Conservation (phyloP, 1,140 invertebrate species). For the Drosophila bocki region DNA sequence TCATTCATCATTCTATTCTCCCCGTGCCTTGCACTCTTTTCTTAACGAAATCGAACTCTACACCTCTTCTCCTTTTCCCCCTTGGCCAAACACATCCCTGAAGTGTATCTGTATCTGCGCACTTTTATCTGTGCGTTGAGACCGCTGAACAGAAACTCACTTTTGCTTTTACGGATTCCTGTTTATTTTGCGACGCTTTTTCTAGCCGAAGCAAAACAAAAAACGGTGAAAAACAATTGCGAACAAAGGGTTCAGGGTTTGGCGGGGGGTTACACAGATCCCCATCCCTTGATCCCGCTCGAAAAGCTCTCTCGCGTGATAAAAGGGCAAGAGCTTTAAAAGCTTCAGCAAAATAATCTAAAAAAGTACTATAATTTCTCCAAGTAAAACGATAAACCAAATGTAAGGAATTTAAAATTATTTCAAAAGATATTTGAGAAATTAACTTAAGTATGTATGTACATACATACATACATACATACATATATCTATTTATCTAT, state of each 20-base stretch:
- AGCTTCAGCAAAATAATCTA: conserved; percentile 1
- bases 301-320: neutral
- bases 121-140: conserved; percentile 44
- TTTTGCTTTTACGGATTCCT: conserved; percentile 66
- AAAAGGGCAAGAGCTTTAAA: conserved; percentile 3
- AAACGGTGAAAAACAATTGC: conserved; percentile 16
- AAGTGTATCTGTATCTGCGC: conserved; percentile 35
- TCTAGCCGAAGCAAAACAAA: conserved; percentile 47
- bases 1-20: conserved; percentile 74
- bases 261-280: conserved; percentile 17
- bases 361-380: neutral
- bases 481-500: too few species aligned
- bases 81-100: conserved; percentile 13
- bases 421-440: neutral
- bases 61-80: conserved; percentile 1
- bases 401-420: conserved; percentile 2
- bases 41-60: conserved; percentile 18
- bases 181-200: conserved; percentile 50
- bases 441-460: too few species aligned
- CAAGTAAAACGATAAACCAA: neutral
- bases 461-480: too few species aligned
- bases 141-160: conserved; percentile 32
- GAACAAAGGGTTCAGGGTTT: conserved; percentile 15
- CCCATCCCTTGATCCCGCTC: conserved; percentile 34
- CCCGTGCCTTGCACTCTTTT: conserved; percentile 19